Evolutionary conservation across 2,113 vertebrate genomes (phyloP).

Genomic region (Gnathonemus echidnorhynchus): DNA sequence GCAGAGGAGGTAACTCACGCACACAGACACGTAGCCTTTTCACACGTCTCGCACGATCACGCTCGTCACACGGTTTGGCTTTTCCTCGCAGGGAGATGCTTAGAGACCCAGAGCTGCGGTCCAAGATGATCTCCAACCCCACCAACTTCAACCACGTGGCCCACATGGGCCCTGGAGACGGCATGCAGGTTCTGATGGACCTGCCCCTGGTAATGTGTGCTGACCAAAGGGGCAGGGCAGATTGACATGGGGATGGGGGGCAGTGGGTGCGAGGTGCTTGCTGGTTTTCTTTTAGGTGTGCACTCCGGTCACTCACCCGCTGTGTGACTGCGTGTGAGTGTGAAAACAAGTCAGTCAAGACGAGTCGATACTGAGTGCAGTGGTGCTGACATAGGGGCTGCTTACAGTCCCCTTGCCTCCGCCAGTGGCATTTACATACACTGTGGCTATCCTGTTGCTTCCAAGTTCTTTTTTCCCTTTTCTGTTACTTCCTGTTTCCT

Average conservation of each 20-base stretch:
- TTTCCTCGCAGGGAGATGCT: conserved; percentile 80
- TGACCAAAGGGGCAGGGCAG: neutral
- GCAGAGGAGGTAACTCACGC: conserved; percentile 69
- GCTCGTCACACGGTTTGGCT: neutral
- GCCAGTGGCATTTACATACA: neutral
- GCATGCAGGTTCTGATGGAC: conserved; percentile 98
- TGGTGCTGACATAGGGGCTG: neutral
- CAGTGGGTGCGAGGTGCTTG: neutral
- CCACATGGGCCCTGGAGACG: conserved; percentile 97
- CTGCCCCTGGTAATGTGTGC: conserved; percentile 80
- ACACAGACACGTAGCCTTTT: neutral
- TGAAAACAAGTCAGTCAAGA: neutral
- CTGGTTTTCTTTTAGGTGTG: neutral
- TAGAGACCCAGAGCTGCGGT: conserved; percentile 84
- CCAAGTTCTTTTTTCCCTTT: neutral
- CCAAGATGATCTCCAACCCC: conserved; percentile 93
- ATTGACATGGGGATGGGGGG: neutral
- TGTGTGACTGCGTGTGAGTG: neutral
- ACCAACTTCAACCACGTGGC: conserved; percentile 98
- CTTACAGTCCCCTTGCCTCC: neutral
- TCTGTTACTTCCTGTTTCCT: neutral
- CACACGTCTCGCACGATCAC: neutral
- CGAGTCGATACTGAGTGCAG: neutral
- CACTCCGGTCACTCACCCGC: neutral
- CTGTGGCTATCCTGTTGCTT: conserved; percentile 11